These are phyloP conservation scores for Hylaea fasciaria DNA, from an alignment of 2,888 invertebrate species.

Conservation along the genomic window DNA sequence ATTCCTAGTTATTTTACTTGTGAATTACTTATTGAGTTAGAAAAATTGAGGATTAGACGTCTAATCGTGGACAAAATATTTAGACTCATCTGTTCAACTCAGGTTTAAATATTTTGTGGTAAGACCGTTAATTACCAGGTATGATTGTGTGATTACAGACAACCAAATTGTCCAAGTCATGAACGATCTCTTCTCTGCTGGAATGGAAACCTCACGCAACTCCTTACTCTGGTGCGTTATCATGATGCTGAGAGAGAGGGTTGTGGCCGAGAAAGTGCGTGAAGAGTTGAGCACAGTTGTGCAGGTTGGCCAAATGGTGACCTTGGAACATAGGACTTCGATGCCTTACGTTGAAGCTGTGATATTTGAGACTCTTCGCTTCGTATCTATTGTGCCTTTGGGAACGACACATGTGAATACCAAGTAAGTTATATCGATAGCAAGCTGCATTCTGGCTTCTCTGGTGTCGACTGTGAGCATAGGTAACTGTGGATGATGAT, in stretches of 20 bases:
- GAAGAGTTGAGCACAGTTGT: conserved; percentile 91
- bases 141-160: conserved; percentile 87
- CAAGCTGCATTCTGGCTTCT: too few species aligned
- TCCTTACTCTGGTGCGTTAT: conserved; percentile 93
- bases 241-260: conserved; percentile 91
- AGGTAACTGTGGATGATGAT: too few species aligned
- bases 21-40: too few species aligned
- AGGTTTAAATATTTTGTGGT: too few species aligned
- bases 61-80: too few species aligned
- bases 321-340: conserved; percentile 88
- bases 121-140: not conserved
- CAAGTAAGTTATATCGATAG: conserved; percentile 84
- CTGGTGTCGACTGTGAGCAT: too few species aligned
- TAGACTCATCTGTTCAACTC: too few species aligned
- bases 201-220: conserved; percentile 94
- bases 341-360: conserved; percentile 92
- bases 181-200: conserved; percentile 94
- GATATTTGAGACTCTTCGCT: conserved; percentile 90
- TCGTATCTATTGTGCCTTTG: conserved; percentile 92
- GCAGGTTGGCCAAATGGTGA: conserved; percentile 88
- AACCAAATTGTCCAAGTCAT: conserved; percentile 94
- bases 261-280: conserved; percentile 89
- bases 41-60: too few species aligned
- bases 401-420: conserved; percentile 93
- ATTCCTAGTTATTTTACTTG: too few species aligned